phyloP scores from a whole-genome alignment of 2,797 vertebrate species.

The Chiloscyllium punctatum region DNA sequence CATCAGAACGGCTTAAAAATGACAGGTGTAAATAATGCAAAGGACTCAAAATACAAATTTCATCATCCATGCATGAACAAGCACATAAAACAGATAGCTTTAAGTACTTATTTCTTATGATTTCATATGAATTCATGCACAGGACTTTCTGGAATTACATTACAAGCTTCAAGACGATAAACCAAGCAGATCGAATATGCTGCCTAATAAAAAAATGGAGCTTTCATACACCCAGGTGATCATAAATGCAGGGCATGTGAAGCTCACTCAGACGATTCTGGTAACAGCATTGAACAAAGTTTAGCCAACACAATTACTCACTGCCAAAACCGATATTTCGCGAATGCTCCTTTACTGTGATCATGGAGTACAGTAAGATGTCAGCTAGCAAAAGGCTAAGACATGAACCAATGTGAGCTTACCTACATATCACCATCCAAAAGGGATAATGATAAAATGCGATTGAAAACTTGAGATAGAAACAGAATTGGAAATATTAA shows the following conservation, averaged over 20 bases:
- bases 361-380: background rate
- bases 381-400: background rate
- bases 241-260: background rate
- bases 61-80: background rate
- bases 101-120: background rate
- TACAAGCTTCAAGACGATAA: background rate
- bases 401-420: background rate
- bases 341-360: background rate
- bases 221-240: background rate
- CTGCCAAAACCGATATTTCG: background rate
- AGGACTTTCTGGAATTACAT: background rate
- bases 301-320: background rate
- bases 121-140: background rate
- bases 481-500: background rate
- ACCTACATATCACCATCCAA: background rate
- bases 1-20: background rate
- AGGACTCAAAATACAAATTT: background rate
- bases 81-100: background rate
- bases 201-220: background rate
- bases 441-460: background rate
- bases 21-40: background rate
- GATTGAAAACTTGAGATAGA: background rate
- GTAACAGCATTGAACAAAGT: background rate
- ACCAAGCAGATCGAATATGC: background rate
- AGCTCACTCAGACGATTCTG: background rate